phyloP scores from a whole-genome alignment of 2,888 invertebrate species.

The Caenorhabditis afra region DNA sequence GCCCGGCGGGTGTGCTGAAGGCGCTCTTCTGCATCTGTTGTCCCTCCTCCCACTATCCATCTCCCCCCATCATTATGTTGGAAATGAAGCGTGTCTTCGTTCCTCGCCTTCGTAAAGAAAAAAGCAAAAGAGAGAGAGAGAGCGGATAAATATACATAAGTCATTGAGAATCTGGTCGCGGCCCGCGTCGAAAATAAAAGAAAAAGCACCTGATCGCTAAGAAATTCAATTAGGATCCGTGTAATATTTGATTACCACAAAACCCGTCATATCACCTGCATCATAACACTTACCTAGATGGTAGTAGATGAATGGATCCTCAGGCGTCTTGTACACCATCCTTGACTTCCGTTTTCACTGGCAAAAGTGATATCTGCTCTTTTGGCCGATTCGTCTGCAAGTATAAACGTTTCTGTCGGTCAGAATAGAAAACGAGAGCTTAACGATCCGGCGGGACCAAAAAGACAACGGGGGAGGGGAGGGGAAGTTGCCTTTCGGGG shows the following conservation, averaged over 20 bases:
- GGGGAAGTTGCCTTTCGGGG: not conserved
- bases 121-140: not conserved
- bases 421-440: constrained; percentile 3
- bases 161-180: not conserved
- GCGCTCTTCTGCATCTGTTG: constrained; percentile 18
- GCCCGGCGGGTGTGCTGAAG: not conserved
- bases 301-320: constrained; percentile 56
- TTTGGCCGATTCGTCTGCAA: not conserved
- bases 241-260: no score
- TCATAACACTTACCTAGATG: constrained; percentile 35
- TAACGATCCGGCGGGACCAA: not conserved
- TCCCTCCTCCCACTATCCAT: not conserved
- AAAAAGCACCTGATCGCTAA: not conserved
- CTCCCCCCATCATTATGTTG: constrained; percentile 36
- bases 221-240: constrained; percentile 2
- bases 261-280: not conserved
- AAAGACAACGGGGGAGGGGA: not conserved
- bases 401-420: not conserved
- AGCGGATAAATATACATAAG: not conserved
- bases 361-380: not conserved
- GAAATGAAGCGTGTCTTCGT: not conserved
- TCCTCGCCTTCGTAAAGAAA: no score
- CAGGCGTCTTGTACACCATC: constrained; percentile 48
- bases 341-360: no score
- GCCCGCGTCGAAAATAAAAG: no score